Conservation (phyloP, 2,888 invertebrate species). For the Sialis fuliginosa region DNA sequence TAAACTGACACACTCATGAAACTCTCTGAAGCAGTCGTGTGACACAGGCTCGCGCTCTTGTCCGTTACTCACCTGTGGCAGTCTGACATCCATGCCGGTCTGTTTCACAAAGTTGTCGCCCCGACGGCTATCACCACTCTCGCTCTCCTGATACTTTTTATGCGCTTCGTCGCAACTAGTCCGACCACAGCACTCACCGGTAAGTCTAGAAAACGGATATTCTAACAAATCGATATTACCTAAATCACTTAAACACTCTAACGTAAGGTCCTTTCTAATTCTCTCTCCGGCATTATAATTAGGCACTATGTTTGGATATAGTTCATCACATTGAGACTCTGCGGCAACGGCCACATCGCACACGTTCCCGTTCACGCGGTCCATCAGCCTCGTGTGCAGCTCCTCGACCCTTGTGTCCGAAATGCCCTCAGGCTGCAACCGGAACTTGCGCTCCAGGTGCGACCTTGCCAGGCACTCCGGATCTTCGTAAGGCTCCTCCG, state of each 20-base stretch:
- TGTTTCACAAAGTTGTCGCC: neutral
- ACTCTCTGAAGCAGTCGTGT: constrained; percentile 57
- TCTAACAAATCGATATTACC: neutral
- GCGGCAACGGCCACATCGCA: constrained; percentile 6
- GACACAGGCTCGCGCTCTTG: constrained; percentile 15
- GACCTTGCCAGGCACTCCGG: constrained; percentile 32
- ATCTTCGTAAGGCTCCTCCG: constrained; percentile 6
- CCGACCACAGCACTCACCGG: neutral
- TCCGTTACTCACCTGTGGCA: constrained; percentile 7
- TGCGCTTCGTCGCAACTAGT: constrained; percentile 10
- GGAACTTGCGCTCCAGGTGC: constrained; percentile 30
- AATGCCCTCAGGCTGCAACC: constrained; percentile 23
- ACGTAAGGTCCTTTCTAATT: constrained; percentile 5
- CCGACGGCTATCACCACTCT: constrained; percentile 9
- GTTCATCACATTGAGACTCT: constrained; percentile 9
- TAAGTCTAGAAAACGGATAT: neutral
- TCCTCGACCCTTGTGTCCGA: constrained; percentile 29
- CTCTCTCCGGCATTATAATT: constrained; percentile 11
- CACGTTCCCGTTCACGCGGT: constrained; percentile 22
- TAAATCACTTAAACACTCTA: constrained; percentile 5
- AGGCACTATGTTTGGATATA: constrained; percentile 27
- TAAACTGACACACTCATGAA: constrained; percentile 72
- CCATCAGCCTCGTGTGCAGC: constrained; percentile 22
- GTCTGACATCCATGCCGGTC: neutral
- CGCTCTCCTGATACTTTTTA: constrained; percentile 17